These are phyloP conservation scores for Mesembrinibis cayennensis DNA, from an alignment of 2,113 vertebrate species.

Conservation along the genomic window DNA sequence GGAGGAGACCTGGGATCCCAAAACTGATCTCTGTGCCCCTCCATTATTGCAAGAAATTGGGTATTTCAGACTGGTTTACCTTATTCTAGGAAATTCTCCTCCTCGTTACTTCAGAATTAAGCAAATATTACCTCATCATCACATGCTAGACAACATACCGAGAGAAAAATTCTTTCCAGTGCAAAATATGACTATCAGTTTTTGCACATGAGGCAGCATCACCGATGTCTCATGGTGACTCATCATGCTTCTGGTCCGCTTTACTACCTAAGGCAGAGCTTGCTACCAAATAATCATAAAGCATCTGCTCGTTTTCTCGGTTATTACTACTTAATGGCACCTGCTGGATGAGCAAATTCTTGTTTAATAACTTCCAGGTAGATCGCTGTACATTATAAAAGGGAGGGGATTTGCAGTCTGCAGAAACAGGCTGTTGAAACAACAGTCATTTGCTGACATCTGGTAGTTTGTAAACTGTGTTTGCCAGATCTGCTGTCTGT, in stretches of 20 bases:
- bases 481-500: neutral
- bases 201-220: slow-evolving; percentile 16
- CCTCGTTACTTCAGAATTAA: neutral
- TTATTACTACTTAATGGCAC: neutral
- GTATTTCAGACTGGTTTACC: neutral
- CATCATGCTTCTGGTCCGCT: neutral
- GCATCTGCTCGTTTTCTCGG: neutral
- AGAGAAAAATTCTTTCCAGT: neutral
- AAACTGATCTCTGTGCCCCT: neutral
- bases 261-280: neutral
- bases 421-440: neutral
- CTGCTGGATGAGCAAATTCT: neutral
- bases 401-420: neutral
- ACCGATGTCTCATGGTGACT: neutral
- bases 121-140: slow-evolving; percentile 1
- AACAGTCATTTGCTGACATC: neutral
- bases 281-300: neutral
- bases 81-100: neutral
- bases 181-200: neutral
- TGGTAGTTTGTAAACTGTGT: slow-evolving; percentile 7
- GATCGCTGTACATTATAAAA: neutral
- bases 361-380: neutral
- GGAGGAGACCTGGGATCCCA: neutral
- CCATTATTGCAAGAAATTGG: neutral
- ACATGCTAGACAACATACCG: slow-evolving; percentile 23